These are phyloP conservation scores for Yponomeuta cagnagella DNA, from an alignment of 2,888 invertebrate species.

Conservation along the genomic window DNA sequence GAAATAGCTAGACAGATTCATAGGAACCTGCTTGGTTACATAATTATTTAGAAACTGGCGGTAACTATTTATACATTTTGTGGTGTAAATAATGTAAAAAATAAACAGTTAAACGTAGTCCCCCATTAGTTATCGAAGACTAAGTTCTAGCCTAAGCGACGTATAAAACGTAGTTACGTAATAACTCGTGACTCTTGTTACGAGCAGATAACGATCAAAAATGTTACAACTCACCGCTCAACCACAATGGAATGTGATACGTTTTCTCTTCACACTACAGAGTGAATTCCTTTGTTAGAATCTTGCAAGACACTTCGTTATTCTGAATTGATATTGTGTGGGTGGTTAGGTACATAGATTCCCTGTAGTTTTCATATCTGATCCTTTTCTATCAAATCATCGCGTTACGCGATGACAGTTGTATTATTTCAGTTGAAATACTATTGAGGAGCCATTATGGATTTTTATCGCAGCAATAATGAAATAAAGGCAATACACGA, in stretches of 20 bases:
- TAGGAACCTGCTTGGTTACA: too few species aligned
- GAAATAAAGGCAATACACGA: neutral
- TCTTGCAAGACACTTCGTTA: neutral
- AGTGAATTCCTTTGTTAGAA: neutral
- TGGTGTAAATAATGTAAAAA: too few species aligned
- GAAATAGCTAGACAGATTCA: too few species aligned
- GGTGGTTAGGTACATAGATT: constrained; percentile 25
- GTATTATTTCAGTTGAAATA: constrained; percentile 9
- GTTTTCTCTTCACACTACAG: neutral
- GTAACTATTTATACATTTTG: too few species aligned
- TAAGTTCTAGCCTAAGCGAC: constrained; percentile 14
- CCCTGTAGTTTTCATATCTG: constrained; percentile 45
- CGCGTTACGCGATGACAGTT: constrained; percentile 6
- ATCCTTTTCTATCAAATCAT: constrained; percentile 36
- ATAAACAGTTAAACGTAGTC: neutral
- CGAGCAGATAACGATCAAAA: constrained; percentile 40
- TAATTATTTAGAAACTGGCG: too few species aligned
- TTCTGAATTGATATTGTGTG: neutral
- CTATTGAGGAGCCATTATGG: neutral
- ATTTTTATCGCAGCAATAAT: neutral
- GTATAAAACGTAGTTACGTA: constrained; percentile 60
- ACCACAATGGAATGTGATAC: constrained; percentile 29
- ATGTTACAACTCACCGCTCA: constrained; percentile 42
- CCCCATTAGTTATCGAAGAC: neutral
- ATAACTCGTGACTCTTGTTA: constrained; percentile 72